Percentiles rank a stretch among this genome's conserved stretches.
phyloP scores from a whole-genome alignment of 2,888 invertebrate species.

The Leptopilina syphax region DNA sequence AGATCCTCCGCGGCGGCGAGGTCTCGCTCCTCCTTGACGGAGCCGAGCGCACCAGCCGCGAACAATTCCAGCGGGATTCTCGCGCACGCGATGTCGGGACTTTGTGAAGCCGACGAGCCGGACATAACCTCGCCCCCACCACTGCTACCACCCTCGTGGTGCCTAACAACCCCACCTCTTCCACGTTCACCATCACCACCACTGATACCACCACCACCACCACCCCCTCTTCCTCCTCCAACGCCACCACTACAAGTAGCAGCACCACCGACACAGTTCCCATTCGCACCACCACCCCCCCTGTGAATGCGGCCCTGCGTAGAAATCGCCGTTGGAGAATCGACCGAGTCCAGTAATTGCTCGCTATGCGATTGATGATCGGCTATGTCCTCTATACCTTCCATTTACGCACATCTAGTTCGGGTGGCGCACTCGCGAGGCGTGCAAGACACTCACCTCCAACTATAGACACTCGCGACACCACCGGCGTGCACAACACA shows the following conservation, averaged over 20 bases:
- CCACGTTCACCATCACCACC: slow-evolving; percentile 60
- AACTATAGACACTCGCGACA: neutral
- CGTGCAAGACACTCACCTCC: slow-evolving; percentile 44
- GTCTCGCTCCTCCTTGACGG: slow-evolving; percentile 77
- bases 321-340: slow-evolving; percentile 75
- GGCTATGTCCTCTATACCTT: slow-evolving; percentile 77
- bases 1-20: slow-evolving; percentile 74
- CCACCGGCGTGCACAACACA: slow-evolving; percentile 2
- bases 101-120: slow-evolving; percentile 75
- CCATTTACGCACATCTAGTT: slow-evolving; percentile 77
- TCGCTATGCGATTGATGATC: slow-evolving; percentile 76
- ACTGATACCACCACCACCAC: slow-evolving; percentile 58
- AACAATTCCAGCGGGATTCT: slow-evolving; percentile 75
- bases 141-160: slow-evolving; percentile 61
- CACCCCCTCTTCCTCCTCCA: slow-evolving; percentile 54
- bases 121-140: slow-evolving; percentile 75
- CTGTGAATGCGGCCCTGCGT: slow-evolving; percentile 73
- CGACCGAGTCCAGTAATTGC: slow-evolving; percentile 77
- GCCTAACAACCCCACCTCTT: slow-evolving; percentile 71
- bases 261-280: slow-evolving; percentile 54
- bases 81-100: slow-evolving; percentile 76
- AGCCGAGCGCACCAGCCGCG: slow-evolving; percentile 75
- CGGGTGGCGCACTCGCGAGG: slow-evolving; percentile 66
- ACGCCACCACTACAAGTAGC: slow-evolving; percentile 58
- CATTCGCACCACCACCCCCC: slow-evolving; percentile 72